Evolutionary conservation across 2,113 vertebrate genomes (phyloP).

Genomic region (Dipodomys ordii): DNA sequence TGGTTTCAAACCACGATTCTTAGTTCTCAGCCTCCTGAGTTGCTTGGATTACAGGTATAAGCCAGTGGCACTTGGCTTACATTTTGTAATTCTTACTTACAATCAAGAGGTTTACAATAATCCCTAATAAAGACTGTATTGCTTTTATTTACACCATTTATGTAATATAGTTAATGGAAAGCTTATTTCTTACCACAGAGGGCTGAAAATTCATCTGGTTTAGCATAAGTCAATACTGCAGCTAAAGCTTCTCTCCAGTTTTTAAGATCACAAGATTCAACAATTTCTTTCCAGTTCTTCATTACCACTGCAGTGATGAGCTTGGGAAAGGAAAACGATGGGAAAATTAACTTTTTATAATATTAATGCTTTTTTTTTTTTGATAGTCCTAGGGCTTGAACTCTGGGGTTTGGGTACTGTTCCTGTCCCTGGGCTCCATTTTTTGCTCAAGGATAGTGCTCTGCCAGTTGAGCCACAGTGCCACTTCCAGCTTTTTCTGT

Average conservation of each 20-base stretch:
- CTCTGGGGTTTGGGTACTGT: too few relatives aligned
- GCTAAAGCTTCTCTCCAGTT: constrained; percentile 98
- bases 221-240: constrained; percentile 96
- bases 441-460: too few relatives aligned
- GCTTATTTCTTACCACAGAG: constrained; percentile 91
- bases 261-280: constrained; percentile 95
- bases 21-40: too few relatives aligned
- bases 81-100: not conserved
- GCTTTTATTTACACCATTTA: not conserved
- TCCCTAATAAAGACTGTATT: not conserved
- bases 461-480: too few relatives aligned
- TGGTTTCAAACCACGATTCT: too few relatives aligned
- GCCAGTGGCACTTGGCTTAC: not conserved
- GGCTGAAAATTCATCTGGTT: constrained; percentile 94
- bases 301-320: constrained; percentile 97
- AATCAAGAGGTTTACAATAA: not conserved
- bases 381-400: too few relatives aligned
- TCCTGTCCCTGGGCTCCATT: too few relatives aligned
- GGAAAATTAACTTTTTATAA: constrained; percentile 22
- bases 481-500: too few relatives aligned
- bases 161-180: not conserved
- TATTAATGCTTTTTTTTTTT: not conserved
- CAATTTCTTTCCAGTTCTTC: constrained; percentile 96
- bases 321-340: constrained; percentile 82
- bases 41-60: too few relatives aligned